Conservation (phyloP, 2,113 vertebrate genomes). For the Oryzias woworae region DNA sequence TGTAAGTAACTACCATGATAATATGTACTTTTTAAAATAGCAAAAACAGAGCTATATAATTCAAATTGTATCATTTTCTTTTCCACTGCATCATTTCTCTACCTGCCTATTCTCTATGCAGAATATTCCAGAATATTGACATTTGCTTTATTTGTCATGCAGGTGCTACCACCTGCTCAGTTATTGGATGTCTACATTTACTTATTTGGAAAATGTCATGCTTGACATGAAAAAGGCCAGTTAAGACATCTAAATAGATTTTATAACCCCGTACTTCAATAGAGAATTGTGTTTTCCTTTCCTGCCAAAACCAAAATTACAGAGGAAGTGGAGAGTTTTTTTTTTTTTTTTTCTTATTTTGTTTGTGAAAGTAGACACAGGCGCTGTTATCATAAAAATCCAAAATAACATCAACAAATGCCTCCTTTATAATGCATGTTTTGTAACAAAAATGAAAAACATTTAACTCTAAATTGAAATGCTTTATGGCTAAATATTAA, state of each 20-base stretch:
- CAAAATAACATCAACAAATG: conserved; percentile 36
- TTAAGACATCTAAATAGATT: conserved; percentile 51
- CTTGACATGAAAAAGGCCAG: conserved; percentile 29
- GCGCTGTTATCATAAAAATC: conserved; percentile 61
- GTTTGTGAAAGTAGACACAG: conserved; percentile 42
- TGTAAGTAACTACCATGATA: background rate
- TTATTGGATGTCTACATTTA: conserved; percentile 19
- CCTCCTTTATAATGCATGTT: background rate
- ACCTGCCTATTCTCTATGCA: background rate
- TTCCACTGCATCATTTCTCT: background rate
- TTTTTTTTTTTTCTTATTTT: conserved; percentile 45
- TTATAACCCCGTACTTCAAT: conserved; percentile 34
- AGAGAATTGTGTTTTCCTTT: conserved; percentile 34
- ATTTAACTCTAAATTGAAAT: too few species aligned
- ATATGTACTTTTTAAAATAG: background rate
- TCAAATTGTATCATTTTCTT: background rate
- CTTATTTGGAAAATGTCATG: conserved; percentile 11
- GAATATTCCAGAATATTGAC: background rate
- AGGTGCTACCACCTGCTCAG: background rate
- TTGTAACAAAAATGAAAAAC: too few species aligned
- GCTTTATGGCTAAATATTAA: background rate
- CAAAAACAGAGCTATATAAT: background rate
- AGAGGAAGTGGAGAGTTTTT: conserved; percentile 35
- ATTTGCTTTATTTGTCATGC: background rate
- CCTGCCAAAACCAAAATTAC: conserved; percentile 56